phyloP scores from a whole-genome alignment of 2,888 invertebrate genomes.

The Cactoblastis cactorum region DNA sequence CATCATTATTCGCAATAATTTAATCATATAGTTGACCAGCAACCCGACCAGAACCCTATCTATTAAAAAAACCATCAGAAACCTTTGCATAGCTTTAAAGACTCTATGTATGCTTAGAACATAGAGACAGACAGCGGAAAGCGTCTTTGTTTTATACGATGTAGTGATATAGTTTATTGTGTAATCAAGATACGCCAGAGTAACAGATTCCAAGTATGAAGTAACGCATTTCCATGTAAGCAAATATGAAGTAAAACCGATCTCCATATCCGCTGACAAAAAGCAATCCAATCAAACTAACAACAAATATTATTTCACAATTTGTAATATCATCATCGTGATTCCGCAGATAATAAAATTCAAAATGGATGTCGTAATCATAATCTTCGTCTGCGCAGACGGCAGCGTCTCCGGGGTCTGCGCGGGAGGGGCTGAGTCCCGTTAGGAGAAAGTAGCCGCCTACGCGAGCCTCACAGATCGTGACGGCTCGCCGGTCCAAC shows the following conservation, averaged over 20 bases:
- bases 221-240: too few relatives aligned
- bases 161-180: too few relatives aligned
- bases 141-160: too few relatives aligned
- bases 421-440: constrained; percentile 52
- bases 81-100: too few relatives aligned
- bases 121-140: too few relatives aligned
- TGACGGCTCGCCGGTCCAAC: constrained; percentile 49
- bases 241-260: constrained; percentile 6
- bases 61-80: too few relatives aligned
- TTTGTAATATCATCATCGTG: constrained; percentile 47
- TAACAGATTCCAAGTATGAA: too few relatives aligned
- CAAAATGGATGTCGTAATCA: constrained; percentile 64
- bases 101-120: too few relatives aligned
- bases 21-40: too few relatives aligned
- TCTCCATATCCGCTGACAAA: constrained; percentile 20
- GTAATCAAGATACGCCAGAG: too few relatives aligned
- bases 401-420: constrained; percentile 27
- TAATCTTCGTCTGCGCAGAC: constrained; percentile 45
- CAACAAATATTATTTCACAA: constrained; percentile 45
- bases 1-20: too few relatives aligned
- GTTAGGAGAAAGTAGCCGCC: constrained; percentile 79
- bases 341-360: constrained; percentile 59
- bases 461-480: constrained; percentile 59
- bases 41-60: too few relatives aligned
- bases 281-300: constrained; percentile 29